Conservation (phyloP, 2,113 vertebrate species). For the Anseranas semipalmata region DNA sequence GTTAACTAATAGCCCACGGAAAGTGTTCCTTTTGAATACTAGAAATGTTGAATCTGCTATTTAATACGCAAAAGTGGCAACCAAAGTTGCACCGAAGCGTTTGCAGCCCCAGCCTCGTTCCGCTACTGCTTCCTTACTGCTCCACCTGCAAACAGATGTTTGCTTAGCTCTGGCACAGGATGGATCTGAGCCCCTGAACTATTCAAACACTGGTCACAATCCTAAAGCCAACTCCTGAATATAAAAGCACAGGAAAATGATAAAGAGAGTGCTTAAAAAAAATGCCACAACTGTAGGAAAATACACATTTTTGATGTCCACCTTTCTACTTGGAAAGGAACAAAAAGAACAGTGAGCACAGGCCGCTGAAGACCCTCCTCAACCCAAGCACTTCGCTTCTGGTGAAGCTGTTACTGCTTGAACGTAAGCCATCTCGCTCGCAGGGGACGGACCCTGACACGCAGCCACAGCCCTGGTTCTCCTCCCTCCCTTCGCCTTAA, state of each 20-base stretch:
- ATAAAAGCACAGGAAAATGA: background rate
- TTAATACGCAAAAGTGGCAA: background rate
- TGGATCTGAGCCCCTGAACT: background rate
- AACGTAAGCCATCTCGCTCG: fast-evolving
- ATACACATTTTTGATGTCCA: background rate
- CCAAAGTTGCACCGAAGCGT: background rate
- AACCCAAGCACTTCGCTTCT: background rate
- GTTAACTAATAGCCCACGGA: background rate
- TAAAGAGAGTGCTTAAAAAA: background rate
- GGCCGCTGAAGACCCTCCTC: background rate
- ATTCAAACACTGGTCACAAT: background rate
- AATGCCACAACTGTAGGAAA: background rate
- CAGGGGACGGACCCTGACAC: background rate
- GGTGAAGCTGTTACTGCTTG: background rate
- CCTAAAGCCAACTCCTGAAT: background rate
- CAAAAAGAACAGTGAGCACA: background rate
- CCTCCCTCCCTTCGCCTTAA: background rate
- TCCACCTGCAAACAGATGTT: too few relatives aligned
- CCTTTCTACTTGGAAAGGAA: background rate
- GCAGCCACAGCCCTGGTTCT: background rate
- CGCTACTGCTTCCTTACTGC: background rate
- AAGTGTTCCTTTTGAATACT: background rate
- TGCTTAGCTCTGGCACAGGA: too few relatives aligned
- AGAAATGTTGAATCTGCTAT: background rate
- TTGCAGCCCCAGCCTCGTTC: background rate